These are phyloP conservation scores for Bradypus variegatus DNA, from an alignment of 2,797 vertebrate genomes.

Conservation along the genomic window DNA sequence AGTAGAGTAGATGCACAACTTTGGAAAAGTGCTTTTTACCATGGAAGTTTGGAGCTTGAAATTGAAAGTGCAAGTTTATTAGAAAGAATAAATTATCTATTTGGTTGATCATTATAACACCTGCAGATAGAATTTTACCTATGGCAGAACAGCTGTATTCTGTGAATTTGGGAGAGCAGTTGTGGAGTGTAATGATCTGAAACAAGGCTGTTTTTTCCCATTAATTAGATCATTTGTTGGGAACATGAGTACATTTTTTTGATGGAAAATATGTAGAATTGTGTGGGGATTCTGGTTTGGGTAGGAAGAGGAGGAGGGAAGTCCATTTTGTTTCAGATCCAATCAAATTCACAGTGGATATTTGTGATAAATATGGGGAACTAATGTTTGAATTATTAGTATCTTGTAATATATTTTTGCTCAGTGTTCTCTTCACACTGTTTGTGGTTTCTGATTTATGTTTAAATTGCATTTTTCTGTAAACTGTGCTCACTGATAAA, in stretches of 20 bases:
- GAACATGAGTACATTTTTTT: not conserved
- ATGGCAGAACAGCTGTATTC: not conserved
- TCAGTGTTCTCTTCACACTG: not conserved
- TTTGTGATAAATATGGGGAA: not conserved
- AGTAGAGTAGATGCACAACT: conserved; percentile 1
- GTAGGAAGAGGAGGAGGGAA: not conserved
- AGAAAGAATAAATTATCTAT: not conserved
- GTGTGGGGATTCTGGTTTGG: not conserved
- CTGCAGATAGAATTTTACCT: conserved; percentile 35
- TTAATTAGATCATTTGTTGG: conserved; percentile 24
- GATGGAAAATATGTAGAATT: not conserved
- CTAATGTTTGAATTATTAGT: not conserved
- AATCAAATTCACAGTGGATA: not conserved
- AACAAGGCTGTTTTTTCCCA: not conserved
- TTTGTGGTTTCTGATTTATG: not conserved
- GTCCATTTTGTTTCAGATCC: not conserved
- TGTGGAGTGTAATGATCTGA: not conserved
- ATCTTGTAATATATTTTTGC: not conserved
- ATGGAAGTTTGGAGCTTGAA: conserved; percentile 2
- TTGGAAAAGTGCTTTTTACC: conserved; percentile 35
- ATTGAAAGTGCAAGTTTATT: conserved; percentile 30
- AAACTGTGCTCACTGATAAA: not conserved
- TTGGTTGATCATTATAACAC: not conserved
- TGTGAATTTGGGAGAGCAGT: not conserved
- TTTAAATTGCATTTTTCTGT: not conserved